Base-by-base conservation (phyloP, 2,888 invertebrate genomes). In the Aporophyla nigra region DNA sequence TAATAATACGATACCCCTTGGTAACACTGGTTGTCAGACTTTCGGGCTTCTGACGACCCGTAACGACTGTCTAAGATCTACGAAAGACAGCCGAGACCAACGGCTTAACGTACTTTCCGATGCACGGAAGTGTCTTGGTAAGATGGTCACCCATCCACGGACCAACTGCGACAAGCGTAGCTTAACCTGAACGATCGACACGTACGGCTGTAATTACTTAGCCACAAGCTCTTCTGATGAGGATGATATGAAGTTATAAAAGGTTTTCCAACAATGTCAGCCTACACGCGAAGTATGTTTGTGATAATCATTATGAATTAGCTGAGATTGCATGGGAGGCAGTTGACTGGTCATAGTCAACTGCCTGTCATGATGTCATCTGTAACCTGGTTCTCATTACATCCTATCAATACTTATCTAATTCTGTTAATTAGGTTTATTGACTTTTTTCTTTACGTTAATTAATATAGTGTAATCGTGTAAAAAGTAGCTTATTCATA, bases 281-380 rank as follows among this genome's bases (percentile, higher is more conserved):
- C 70, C 65, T 74, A 81, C 74, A 80, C 70, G 53, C 74, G 21
- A 76, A 40, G 10, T 19, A 69, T 65, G 27, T 51, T 69, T 71
- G 16, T 71, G 21, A 21, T 72, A 53, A 66, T 81, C 62, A 43
- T 71, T 81, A 54, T 43, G 5, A 69, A 71, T 68, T 56, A 54
- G 56, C 54, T 65, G 10, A 76, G 24, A 54, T 65, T 43, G 69
- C 61, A 54, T 77, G 46, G 54, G n/a, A 81, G 65, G 59, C 51
- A 40, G 63, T 27, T 61, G 19, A 16, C 40, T 68, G 27, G 33
- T 24, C 61, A 16, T 2, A 27, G 24, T 21, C n/a, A n/a, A n/a
- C n/a, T n/a, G n/a, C n/a, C n/a, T n/a, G n/a, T n/a, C n/a, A 14
- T 80, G 67, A 76, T 40, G 67, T 75, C 80, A 76, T 71, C 49